phyloP scores from a whole-genome alignment of 1,140 invertebrate species.

The Meloidogyne floridensis region DNA sequence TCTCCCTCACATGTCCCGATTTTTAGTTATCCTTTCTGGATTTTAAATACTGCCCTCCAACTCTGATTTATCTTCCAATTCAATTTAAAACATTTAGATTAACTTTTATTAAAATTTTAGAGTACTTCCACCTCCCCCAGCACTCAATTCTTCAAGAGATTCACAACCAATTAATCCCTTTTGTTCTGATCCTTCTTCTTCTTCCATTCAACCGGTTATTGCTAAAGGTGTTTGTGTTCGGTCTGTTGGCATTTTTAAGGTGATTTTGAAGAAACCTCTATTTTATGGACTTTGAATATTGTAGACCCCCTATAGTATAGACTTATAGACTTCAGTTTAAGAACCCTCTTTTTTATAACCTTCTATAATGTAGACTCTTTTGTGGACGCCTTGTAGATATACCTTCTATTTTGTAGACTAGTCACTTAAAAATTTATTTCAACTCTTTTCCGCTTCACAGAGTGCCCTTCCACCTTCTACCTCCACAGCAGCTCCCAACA shows the following conservation, averaged over 20 bases:
- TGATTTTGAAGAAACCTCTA: conserved; percentile 1
- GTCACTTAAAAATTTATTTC: not conserved
- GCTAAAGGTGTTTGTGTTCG: conserved; percentile 60
- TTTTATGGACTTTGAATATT: no score
- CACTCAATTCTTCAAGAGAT: conserved; percentile 16
- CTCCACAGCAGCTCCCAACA: not conserved
- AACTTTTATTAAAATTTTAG: conserved; percentile 7
- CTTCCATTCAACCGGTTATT: conserved; percentile 50
- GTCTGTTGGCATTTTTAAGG: conserved; percentile 58
- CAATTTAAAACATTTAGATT: no score
- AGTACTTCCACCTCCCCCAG: not conserved
- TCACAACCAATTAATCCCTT: conserved; percentile 21
- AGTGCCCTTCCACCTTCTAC: conserved; percentile 14
- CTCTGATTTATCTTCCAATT: no score
- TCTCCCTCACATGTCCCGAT: no score
- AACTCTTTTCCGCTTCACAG: not conserved
- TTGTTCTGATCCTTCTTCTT: conserved; percentile 4
- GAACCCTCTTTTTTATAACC: no score
- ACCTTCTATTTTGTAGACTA: no score
- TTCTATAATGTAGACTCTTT: no score
- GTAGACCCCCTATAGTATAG: no score
- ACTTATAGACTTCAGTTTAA: no score
- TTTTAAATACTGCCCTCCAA: no score
- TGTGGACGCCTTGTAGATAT: no score
- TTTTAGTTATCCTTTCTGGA: no score